Percentiles rank a stretch among this genome's conserved stretches.
Evolutionary conservation across 2,888 invertebrate species (phyloP).

Genomic region (Anoncus sp.): DNA sequence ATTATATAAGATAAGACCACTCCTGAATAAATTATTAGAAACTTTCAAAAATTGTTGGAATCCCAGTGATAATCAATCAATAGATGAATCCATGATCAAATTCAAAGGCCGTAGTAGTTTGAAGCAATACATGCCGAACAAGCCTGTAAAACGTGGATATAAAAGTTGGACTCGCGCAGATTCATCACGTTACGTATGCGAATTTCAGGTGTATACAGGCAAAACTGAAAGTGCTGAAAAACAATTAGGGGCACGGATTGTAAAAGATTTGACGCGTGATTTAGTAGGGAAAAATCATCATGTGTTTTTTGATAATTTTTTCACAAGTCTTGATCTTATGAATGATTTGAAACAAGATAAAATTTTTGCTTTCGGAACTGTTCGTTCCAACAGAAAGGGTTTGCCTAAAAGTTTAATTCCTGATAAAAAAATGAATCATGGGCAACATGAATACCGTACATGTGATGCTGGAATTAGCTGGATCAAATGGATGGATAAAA

Average conservation of each 20-base stretch:
- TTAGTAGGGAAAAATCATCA: constrained; percentile 45
- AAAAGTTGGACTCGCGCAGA: constrained; percentile 36
- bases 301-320: constrained; percentile 56
- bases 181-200: neutral
- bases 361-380: too few species aligned
- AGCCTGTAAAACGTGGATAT: constrained; percentile 36
- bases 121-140: constrained; percentile 35
- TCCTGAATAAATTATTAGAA: constrained; percentile 60
- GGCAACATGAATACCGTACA: too few species aligned
- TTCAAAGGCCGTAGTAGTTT: constrained; percentile 57
- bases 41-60: constrained; percentile 55
- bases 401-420: too few species aligned
- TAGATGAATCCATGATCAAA: constrained; percentile 71
- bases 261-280: constrained; percentile 64
- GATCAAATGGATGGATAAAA: constrained; percentile 19
- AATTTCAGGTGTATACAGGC: constrained; percentile 73
- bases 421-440: too few species aligned
- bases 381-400: too few species aligned
- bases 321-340: constrained; percentile 25
- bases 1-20: constrained; percentile 69
- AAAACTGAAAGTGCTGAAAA: constrained; percentile 66
- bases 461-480: too few species aligned
- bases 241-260: constrained; percentile 68
- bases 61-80: constrained; percentile 53
- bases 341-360: constrained; percentile 44